A percentile compares a stretch with the other conserved stretches of the same genome.
Conservation (phyloP, 2,888 invertebrate species). For the Melipona bicolor region DNA sequence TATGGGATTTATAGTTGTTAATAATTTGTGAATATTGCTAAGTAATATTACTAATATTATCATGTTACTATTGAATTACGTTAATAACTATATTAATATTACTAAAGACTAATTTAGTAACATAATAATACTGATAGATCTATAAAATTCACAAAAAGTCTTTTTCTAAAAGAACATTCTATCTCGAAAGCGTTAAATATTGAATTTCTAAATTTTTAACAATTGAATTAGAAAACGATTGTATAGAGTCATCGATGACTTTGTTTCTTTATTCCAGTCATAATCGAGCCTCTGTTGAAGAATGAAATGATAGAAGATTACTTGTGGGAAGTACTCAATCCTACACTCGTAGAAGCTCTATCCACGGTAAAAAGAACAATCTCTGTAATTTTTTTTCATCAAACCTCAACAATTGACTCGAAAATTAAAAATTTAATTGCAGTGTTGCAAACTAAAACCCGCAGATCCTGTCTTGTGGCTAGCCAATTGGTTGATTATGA, state of each 20-base stretch:
- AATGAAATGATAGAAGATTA: slow-evolving; percentile 89
- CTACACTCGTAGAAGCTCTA: slow-evolving; percentile 87
- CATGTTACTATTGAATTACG: too few relatives aligned
- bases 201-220: too few relatives aligned
- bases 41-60: too few relatives aligned
- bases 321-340: slow-evolving; percentile 88
- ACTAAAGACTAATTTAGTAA: too few relatives aligned
- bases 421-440: slow-evolving; percentile 62
- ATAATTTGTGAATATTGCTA: background rate
- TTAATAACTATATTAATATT: too few relatives aligned
- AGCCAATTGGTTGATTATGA: slow-evolving; percentile 90
- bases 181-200: too few relatives aligned
- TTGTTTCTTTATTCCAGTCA: slow-evolving; percentile 85
- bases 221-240: too few relatives aligned
- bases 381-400: background rate
- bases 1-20: slow-evolving; percentile 78
- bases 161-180: too few relatives aligned
- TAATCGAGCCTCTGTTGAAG: slow-evolving; percentile 90
- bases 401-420: background rate
- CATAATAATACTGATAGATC: too few relatives aligned
- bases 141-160: too few relatives aligned
- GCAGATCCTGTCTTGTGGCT: slow-evolving; percentile 91
- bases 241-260: background rate
- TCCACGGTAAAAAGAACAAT: slow-evolving; percentile 69
- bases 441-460: slow-evolving; percentile 90